Base-by-base conservation (phyloP, 2,113 vertebrate genomes). In the Oncorhynchus kisutch region DNA sequence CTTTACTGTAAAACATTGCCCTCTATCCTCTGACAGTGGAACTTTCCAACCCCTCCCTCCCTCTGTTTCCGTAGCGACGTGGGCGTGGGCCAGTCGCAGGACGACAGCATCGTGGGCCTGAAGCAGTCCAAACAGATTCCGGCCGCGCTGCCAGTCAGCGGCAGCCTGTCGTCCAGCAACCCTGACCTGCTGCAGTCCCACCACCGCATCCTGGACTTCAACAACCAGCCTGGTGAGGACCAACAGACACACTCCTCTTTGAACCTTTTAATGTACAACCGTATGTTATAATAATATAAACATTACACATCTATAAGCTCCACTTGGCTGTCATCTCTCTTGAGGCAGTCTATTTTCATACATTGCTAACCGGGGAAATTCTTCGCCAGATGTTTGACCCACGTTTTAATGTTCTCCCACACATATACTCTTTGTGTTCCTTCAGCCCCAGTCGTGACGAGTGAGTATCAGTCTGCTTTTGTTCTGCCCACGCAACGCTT, bases 191-290 rank as follows among this genome's bases (percentile, higher is more conserved):
- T 99, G 76, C 98, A 99, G 90, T 98, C 97, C 1, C 98, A 99
- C 86, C 97, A 99, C 82, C 96, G 97, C 81, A 99, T 99, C 82
- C 93, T 99, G 68, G 98, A 99, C 90, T 99, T 99, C 88, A 99
- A 93, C 84, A 95, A 96, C 82, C 96, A 96, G 74, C 97, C 97
- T 51, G 98, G 97, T 98, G 86, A 86, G 25, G 18, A 45, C 39
- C 11, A 39, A 39, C 7, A 20, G 18, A 59, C 12, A 2, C 60
- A 65, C 16, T 7, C 39, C 0, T 5, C 3, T 24, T 24, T 60
- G 20, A 60, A 60, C 8, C n/a, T 60, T 60, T 14, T n/a, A 2
- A 7, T 60, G 9, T 60, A n/a, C 12, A 60, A n/a, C 5, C 2
- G n/a, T 39, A 9, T 39, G 8, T 60, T 60, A 7, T n/a, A 25